Conservation (phyloP, 2,888 invertebrate species). For the Nemoura dubitans region DNA sequence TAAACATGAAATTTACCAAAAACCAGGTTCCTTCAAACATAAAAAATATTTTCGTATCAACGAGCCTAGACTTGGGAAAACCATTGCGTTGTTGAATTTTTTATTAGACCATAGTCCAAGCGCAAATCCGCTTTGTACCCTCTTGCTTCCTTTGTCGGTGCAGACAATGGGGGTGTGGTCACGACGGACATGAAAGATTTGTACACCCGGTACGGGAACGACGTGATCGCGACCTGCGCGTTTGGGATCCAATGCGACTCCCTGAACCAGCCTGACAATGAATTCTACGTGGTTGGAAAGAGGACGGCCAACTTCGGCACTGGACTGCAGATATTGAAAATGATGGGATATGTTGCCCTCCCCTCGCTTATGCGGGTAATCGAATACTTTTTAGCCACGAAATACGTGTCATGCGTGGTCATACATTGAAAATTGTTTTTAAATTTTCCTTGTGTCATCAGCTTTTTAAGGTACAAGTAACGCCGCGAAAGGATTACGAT, state of each 20-base stretch:
- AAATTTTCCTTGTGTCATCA: neutral
- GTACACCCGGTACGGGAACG: constrained; percentile 66
- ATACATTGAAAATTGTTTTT: neutral
- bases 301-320: neutral
- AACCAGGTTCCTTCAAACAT: too few species aligned
- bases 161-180: neutral
- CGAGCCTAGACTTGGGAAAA: too few species aligned
- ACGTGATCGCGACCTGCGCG: constrained; percentile 68
- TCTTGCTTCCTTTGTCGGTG: neutral
- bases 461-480: neutral
- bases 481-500: neutral
- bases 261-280: constrained; percentile 63
- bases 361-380: neutral
- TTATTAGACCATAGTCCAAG: too few species aligned
- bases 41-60: too few species aligned
- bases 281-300: constrained; percentile 61
- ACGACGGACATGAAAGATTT: constrained; percentile 62
- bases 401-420: neutral
- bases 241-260: constrained; percentile 68
- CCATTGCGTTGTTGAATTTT: too few species aligned
- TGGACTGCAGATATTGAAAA: neutral
- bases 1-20: too few species aligned
- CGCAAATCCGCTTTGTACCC: too few species aligned
- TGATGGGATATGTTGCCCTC: neutral
- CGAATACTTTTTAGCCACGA: neutral